phyloP scores from a whole-genome alignment of 2,797 vertebrate genomes.

The Hafferia zeledoni region DNA sequence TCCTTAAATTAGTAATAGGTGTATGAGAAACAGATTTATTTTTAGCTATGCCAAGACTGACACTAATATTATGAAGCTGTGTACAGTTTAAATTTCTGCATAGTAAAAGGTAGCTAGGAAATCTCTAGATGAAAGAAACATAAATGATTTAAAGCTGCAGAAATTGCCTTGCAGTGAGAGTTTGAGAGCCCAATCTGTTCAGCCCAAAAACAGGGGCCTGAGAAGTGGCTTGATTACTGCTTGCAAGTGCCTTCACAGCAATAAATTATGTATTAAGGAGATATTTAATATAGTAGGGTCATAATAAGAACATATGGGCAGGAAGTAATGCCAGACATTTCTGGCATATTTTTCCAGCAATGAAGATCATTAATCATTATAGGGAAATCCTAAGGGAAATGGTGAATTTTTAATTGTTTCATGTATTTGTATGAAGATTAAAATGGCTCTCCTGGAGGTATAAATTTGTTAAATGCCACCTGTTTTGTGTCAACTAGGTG shows the following conservation, averaged over 20 bases:
- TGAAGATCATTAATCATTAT: conserved; percentile 21
- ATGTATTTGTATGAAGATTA: conserved; percentile 24
- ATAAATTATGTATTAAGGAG: conserved; percentile 37
- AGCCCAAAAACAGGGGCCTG: background rate
- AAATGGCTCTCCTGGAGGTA: background rate
- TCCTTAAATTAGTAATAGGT: background rate
- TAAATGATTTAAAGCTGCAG: background rate
- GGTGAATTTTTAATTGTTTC: background rate
- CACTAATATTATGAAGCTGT: background rate
- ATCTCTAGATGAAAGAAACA: background rate
- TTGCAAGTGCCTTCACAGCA: background rate
- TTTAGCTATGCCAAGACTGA: background rate
- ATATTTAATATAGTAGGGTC: conserved; percentile 6
- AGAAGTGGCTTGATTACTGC: background rate
- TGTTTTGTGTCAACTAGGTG: background rate
- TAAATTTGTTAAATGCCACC: background rate
- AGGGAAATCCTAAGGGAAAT: conserved; percentile 18
- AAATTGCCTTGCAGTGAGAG: background rate
- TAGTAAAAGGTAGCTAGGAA: background rate
- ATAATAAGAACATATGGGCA: conserved; percentile 38
- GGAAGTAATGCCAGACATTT: conserved; percentile 19
- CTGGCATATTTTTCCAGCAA: background rate
- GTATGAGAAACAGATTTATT: background rate
- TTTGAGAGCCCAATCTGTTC: background rate
- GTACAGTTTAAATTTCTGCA: background rate